Evolutionary conservation across 2,797 vertebrate genomes (phyloP).

Genomic region (Clangula hyemalis): DNA sequence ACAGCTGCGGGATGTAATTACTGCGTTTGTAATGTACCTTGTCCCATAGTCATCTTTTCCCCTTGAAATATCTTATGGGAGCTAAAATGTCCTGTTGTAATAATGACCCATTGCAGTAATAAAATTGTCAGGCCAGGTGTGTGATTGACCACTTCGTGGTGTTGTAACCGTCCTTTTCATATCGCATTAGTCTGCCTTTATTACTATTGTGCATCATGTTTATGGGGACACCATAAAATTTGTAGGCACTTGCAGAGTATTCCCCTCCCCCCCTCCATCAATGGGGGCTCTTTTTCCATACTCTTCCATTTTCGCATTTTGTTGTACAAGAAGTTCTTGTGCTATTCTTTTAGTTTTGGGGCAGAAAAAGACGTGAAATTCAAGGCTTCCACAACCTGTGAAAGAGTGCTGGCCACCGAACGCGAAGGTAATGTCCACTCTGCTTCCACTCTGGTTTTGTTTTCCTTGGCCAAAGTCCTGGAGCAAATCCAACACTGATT

Average conservation of each 20-base stretch:
- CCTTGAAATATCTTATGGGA: slow-evolving; percentile 48
- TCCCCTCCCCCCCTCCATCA: slow-evolving; percentile 23
- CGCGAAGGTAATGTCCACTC: neutral
- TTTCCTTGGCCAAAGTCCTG: neutral
- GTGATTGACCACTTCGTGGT: slow-evolving; percentile 68
- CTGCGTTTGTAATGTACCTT: slow-evolving; percentile 4
- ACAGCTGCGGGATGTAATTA: slow-evolving; percentile 63
- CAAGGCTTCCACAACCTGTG: neutral
- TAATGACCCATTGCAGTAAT: slow-evolving; percentile 58
- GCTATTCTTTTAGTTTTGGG: neutral
- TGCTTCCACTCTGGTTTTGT: neutral
- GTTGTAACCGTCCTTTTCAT: slow-evolving; percentile 64
- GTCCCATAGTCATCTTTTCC: slow-evolving; percentile 27
- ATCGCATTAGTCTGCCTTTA: slow-evolving; percentile 66
- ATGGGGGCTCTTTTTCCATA: neutral
- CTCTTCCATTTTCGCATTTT: neutral
- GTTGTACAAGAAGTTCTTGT: neutral
- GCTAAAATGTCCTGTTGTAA: slow-evolving; percentile 32
- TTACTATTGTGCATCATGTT: slow-evolving; percentile 51
- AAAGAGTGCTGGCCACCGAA: neutral
- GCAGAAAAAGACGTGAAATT: neutral
- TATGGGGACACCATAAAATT: slow-evolving; percentile 65
- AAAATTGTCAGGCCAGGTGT: slow-evolving; percentile 64
- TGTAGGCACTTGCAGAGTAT: slow-evolving; percentile 23
- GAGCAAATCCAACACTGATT: neutral